phyloP scores from a whole-genome alignment of 1,140 invertebrate species.

The Drosophila albomicans region DNA sequence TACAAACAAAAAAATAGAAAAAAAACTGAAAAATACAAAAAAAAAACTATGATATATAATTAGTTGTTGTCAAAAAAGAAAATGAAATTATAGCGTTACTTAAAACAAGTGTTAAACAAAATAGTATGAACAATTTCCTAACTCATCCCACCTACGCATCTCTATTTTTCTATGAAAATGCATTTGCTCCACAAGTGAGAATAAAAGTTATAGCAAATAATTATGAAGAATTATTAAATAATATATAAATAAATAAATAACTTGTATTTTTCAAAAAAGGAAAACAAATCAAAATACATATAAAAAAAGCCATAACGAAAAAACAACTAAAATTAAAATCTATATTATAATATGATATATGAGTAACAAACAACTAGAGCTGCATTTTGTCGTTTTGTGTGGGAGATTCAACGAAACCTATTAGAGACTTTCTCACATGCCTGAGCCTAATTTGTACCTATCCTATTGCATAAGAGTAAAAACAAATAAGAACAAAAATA shows the following conservation, averaged over 20 bases:
- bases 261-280: constrained; percentile 61
- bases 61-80: constrained; percentile 51
- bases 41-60: constrained; percentile 28
- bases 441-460: constrained; percentile 82
- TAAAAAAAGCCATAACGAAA: constrained; percentile 1
- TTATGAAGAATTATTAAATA: constrained; percentile 27
- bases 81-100: constrained; percentile 59
- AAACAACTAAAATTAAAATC: constrained; percentile 29
- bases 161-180: constrained; percentile 82
- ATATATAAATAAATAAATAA: constrained; percentile 40
- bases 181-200: constrained; percentile 68
- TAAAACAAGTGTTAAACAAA: constrained; percentile 41
- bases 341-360: constrained; percentile 34
- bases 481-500: constrained; percentile 57
- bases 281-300: constrained; percentile 42
- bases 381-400: constrained; percentile 61
- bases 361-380: constrained; percentile 51
- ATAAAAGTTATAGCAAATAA: constrained; percentile 52
- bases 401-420: constrained; percentile 50
- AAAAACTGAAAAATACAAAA: background rate
- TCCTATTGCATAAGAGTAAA: constrained; percentile 76
- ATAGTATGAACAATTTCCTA: constrained; percentile 78
- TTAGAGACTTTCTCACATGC: constrained; percentile 77
- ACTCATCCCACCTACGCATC: constrained; percentile 82
- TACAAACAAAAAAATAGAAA: background rate